Evolutionary conservation across 2,797 vertebrate species (phyloP).

Genomic region (Chaunax sp.): DNA sequence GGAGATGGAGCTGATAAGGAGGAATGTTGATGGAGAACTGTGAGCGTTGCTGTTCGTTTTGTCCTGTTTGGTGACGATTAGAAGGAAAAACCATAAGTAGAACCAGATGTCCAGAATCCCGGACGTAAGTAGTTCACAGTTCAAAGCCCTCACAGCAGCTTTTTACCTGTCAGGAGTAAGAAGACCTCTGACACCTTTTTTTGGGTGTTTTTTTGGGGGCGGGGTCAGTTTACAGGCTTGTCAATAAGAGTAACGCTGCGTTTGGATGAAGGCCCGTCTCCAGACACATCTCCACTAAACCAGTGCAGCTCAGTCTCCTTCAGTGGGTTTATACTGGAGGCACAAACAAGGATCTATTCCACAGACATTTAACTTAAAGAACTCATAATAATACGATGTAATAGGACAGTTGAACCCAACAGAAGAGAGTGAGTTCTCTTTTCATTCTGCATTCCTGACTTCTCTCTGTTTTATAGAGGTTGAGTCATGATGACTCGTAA

Average conservation of each 20-base stretch:
- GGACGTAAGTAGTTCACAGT: too few relatives aligned
- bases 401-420: background rate
- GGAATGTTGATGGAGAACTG: too few relatives aligned
- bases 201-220: background rate
- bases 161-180: background rate
- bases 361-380: background rate
- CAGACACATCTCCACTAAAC: background rate
- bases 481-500: too few relatives aligned
- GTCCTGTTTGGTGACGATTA: too few relatives aligned
- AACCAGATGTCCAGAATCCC: slow-evolving; percentile 21
- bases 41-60: too few relatives aligned
- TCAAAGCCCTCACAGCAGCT: background rate
- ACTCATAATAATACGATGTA: too few relatives aligned
- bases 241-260: too few relatives aligned
- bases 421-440: background rate
- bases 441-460: too few relatives aligned
- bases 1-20: too few relatives aligned
- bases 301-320: background rate
- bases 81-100: slow-evolving; percentile 1
- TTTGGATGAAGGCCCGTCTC: too few relatives aligned
- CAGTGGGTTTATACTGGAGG: background rate
- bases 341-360: slow-evolving; percentile 1
- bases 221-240: too few relatives aligned
- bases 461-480: too few relatives aligned
- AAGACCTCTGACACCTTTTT: background rate